These are phyloP conservation scores for Osmoderma eremita DNA, from an alignment of 2,888 invertebrate species.

Conservation along the genomic window DNA sequence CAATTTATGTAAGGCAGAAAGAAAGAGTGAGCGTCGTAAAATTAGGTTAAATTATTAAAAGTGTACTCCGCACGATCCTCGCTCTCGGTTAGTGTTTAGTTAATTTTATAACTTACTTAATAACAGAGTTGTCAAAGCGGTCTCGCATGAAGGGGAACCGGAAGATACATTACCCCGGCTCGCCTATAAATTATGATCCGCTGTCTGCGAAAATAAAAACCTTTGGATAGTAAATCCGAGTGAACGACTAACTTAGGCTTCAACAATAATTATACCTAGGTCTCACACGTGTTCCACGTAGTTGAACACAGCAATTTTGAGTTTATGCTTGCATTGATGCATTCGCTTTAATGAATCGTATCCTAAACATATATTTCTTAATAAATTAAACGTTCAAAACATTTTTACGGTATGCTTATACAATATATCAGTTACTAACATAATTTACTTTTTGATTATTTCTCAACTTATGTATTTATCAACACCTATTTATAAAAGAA, in stretches of 20 bases:
- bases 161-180: conserved; percentile 46
- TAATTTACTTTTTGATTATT: too few relatives aligned
- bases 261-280: conserved; percentile 15
- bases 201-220: conserved; percentile 6
- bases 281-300: conserved; percentile 7
- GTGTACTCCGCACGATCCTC: neutral
- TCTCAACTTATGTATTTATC: too few relatives aligned
- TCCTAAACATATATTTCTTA: too few relatives aligned
- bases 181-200: conserved; percentile 44
- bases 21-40: neutral
- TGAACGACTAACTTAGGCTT: conserved; percentile 5
- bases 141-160: conserved; percentile 45
- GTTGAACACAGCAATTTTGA: neutral
- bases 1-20: too few relatives aligned
- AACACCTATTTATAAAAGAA: too few relatives aligned
- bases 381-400: too few relatives aligned
- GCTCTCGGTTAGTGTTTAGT: conserved; percentile 56
- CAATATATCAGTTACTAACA: too few relatives aligned
- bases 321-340: conserved; percentile 8
- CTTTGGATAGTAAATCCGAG: neutral
- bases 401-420: too few relatives aligned
- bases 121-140: conserved; percentile 55
- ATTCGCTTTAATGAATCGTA: neutral
- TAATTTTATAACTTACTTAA: conserved; percentile 58
- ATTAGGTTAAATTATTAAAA: conserved; percentile 9